Evolutionary conservation across 2,797 vertebrate species (phyloP), one percentile per base, ranked within the genome.

Genomic region (Rhynchotus rufescens): DNA sequence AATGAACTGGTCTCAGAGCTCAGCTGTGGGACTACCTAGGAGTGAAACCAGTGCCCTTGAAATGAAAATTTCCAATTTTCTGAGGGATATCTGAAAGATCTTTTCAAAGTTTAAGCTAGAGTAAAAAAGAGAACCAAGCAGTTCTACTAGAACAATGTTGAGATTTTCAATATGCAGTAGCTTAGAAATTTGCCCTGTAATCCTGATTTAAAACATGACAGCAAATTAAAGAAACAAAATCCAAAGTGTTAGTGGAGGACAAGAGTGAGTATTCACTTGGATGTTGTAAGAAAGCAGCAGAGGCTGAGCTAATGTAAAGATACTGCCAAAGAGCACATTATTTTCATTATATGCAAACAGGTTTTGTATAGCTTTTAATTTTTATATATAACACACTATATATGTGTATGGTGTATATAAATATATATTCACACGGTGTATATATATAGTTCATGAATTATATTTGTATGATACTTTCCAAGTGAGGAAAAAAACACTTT

Each of bases 401-500:
- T 45, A 20, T 21, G 17, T 45, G 44, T 47, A 22, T 21, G 21
- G 19, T 45, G 22, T 49, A 9, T 49, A 12, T 30, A 6, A 4
- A 26, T 20, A 4, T n/a, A 38, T 2, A 51, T 5, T 32, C 11
- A 15, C 8, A 32, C 2, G 45, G 3, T 2, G 3, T 2, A 15
- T 32, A 28, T 21, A 40, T 7, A 12, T 32, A 42, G 5, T 6
- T 71, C 15, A 72, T 42, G 14, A 12, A 67, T 42, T 38, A 19
- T 52, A 75, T 79, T 84, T 88, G 4, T 10, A 22, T 26, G 5
- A 12, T 26, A 54, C 34, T 76, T 23, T n/a, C 14, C 40, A 15
- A 36, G 59, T 52, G 61, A 40, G 36, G 73, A 73, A 34, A 2
- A 38, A 2, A 17, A 40, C 34, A 9, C 28, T 75, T 84, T 84